These are phyloP conservation scores for Drosophila setosimentum DNA, from an alignment of 2,888 invertebrate genomes.

Conservation along the genomic window DNA sequence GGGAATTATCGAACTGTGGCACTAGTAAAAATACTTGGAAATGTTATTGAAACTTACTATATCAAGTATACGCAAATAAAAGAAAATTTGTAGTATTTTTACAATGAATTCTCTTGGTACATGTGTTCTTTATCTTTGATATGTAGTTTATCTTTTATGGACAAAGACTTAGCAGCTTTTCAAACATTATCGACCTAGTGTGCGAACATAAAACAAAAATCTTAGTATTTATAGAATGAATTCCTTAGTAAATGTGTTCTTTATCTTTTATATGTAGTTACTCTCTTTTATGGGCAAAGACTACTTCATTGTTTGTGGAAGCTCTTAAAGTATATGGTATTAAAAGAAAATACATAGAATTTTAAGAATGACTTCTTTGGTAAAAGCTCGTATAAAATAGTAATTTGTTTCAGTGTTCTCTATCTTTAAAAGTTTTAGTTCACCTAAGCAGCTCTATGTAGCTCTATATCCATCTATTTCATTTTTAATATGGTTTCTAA, in stretches of 20 bases:
- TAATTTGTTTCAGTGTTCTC: not conserved
- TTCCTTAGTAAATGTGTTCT: not conserved
- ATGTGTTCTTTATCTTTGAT: not conserved
- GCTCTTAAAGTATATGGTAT: rapidly evolving
- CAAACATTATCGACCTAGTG: not conserved
- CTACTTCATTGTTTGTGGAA: not conserved
- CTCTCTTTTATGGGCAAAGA: not conserved
- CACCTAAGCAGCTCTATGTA: not conserved
- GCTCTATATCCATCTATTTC: too few relatives aligned
- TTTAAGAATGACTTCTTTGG: not conserved
- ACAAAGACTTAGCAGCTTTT: not conserved
- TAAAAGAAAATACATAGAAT: not conserved
- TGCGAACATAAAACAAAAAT: too few relatives aligned
- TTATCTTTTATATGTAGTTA: not conserved
- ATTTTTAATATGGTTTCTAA: too few relatives aligned
- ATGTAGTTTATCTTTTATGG: not conserved
- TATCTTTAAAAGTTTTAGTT: not conserved
- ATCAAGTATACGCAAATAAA: not conserved
- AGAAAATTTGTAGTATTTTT: too few relatives aligned
- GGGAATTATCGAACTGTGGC: slow-evolving; percentile 6
- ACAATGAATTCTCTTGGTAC: too few relatives aligned
- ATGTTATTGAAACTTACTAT: not conserved
- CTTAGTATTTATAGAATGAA: not conserved
- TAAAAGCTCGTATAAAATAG: not conserved
- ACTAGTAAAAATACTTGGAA: slow-evolving; percentile 1